Conservation (phyloP, 2,888 invertebrate species). For the Nemotelus nigrinus region DNA sequence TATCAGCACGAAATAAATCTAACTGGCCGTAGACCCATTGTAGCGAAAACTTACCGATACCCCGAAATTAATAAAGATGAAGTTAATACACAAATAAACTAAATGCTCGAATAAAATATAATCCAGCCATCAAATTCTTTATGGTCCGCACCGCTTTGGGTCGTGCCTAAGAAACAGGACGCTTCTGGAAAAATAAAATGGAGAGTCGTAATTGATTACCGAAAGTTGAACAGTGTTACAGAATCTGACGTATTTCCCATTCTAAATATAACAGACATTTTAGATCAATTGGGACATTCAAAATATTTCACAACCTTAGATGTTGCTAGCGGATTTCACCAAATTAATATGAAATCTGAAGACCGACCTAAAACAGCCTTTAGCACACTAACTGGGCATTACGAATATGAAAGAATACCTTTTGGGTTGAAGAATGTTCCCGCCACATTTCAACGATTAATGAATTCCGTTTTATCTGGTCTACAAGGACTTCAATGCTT, state of each 20-base stretch:
- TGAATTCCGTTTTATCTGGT: no score
- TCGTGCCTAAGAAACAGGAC: conserved; percentile 52
- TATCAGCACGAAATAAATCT: not conserved
- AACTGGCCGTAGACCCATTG: not conserved
- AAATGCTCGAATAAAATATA: conserved; percentile 46
- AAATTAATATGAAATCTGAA: no score
- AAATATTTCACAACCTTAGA: not conserved
- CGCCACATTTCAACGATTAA: no score
- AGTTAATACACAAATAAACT: conserved; percentile 1
- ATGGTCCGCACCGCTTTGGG: conserved; percentile 52
- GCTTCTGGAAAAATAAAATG: conserved; percentile 50
- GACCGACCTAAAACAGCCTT: no score
- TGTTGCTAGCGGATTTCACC: no score
- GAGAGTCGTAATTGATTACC: conserved; percentile 60
- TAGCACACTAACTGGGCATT: no score
- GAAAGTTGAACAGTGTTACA: conserved; percentile 60
- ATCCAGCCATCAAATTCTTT: conserved; percentile 51
- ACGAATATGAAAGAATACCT: no score
- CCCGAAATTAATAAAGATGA: conserved; percentile 6
- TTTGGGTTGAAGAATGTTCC: no score
- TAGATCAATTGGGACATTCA: conserved; percentile 59
- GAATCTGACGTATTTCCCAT: no score
- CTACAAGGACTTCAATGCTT: no score
- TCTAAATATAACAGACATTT: conserved; percentile 53
- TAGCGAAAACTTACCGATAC: conserved; percentile 31